Conservation (phyloP, 1,140 invertebrate species). For the Drosophila parvula region DNA sequence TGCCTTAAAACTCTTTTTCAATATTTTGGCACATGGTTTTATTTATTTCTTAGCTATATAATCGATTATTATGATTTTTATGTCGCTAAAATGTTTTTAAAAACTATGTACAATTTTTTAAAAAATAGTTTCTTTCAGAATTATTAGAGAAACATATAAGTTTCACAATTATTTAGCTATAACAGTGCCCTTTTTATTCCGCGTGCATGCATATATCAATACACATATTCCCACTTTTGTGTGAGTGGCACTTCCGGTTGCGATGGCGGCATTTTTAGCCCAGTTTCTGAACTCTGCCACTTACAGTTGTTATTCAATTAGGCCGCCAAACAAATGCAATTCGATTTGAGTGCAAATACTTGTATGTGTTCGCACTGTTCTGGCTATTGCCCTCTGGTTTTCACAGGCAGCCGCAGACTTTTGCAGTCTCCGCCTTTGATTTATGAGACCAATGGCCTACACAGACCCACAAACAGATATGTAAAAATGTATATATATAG, state of each 20-base stretch:
- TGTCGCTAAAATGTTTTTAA: background rate
- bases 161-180: no score
- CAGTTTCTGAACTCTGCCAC: constrained; percentile 31
- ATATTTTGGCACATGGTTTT: background rate
- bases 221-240: constrained; percentile 7
- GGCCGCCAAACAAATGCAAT: constrained; percentile 64
- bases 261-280: constrained; percentile 44
- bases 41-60: background rate
- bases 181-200: background rate
- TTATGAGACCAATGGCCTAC: constrained; percentile 57
- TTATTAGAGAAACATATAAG: background rate
- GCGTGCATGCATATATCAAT: constrained; percentile 13
- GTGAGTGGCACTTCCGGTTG: constrained; percentile 58
- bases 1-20: background rate
- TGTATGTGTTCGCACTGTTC: constrained; percentile 67
- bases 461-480: constrained; percentile 17
- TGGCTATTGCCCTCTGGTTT: constrained; percentile 23
- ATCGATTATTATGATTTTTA: background rate
- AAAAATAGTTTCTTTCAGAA: no score
- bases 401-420: constrained; percentile 43
- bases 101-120: background rate
- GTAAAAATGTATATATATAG: background rate
- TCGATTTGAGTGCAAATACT: constrained; percentile 81
- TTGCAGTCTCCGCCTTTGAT: constrained; percentile 47
- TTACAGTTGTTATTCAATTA: constrained; percentile 72